phyloP scores from a whole-genome alignment of 2,797 vertebrate species.

The Manis javanica region DNA sequence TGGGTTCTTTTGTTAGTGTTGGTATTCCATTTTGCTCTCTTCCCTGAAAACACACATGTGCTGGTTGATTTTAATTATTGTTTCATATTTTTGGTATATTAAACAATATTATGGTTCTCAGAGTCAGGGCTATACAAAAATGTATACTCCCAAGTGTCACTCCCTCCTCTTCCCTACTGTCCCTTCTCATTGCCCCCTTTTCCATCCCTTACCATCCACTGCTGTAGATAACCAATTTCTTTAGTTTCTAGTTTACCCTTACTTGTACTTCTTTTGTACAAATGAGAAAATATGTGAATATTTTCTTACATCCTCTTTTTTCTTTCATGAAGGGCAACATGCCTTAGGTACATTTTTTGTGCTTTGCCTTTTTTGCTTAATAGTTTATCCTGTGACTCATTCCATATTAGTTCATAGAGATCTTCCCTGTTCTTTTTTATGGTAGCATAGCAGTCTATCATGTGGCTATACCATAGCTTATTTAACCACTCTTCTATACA shows the following conservation, averaged over 20 bases:
- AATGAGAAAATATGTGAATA: neutral
- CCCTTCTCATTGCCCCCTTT: neutral
- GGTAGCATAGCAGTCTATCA: neutral
- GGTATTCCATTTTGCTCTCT: neutral
- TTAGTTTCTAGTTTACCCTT: constrained; percentile 26
- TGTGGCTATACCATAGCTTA: neutral
- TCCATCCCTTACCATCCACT: neutral
- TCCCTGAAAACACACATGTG: neutral
- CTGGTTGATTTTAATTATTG: constrained; percentile 35
- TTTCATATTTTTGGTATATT: constrained; percentile 17
- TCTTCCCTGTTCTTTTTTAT: neutral
- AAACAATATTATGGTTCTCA: constrained; percentile 30
- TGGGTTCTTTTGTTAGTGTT: constrained; percentile 32
- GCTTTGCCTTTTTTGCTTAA: neutral
- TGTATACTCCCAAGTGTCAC: neutral
- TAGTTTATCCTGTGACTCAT: neutral
- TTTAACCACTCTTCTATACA: neutral
- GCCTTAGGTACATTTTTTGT: neutral
- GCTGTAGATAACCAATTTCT: neutral
- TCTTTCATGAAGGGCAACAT: constrained; percentile 8
- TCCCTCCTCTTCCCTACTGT: neutral
- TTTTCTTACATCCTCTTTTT: neutral
- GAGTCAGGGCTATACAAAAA: neutral
- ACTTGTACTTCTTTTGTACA: constrained; percentile 24
- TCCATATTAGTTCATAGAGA: constrained; percentile 13